phyloP scores from a whole-genome alignment of 2,888 invertebrate genomes.

The Eucera pruinosa region DNA sequence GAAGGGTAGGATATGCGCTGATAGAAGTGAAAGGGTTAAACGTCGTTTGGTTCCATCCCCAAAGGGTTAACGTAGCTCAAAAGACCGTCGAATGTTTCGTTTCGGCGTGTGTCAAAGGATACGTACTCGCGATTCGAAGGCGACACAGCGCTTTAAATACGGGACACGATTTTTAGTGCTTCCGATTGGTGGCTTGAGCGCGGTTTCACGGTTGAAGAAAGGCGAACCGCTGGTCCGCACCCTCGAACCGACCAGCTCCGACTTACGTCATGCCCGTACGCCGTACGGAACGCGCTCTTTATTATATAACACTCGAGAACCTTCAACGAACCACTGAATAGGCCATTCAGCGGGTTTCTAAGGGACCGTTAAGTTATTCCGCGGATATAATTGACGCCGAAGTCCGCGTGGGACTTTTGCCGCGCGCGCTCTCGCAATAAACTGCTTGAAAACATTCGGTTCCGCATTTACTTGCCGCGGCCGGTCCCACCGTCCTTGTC shows the following conservation, averaged over 20 bases:
- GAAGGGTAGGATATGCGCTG: too few species aligned
- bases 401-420: constrained; percentile 79
- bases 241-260: constrained; percentile 38
- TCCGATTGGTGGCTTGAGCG: neutral
- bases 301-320: constrained; percentile 84
- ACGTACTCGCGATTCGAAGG: neutral
- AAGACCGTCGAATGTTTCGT: too few species aligned
- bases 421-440: constrained; percentile 75
- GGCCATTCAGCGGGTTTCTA: constrained; percentile 83
- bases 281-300: constrained; percentile 77
- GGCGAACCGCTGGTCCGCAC: constrained; percentile 35
- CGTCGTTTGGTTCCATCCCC: too few species aligned
- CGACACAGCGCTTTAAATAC: neutral
- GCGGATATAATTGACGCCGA: constrained; percentile 83
- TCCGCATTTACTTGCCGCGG: constrained; percentile 59
- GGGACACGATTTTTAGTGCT: constrained; percentile 21
- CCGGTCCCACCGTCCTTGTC: constrained; percentile 21
- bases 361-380: constrained; percentile 84
- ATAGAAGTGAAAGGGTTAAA: too few species aligned
- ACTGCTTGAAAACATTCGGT: constrained; percentile 74
- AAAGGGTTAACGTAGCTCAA: too few species aligned
- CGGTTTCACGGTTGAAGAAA: constrained; percentile 13
- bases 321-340: constrained; percentile 83
- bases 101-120: too few species aligned
- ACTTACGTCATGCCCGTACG: constrained; percentile 78